Percentiles rank a stretch among this genome's conserved stretches.
Evolutionary conservation across 2,888 invertebrate species (phyloP).

Genomic region (Nebria brevicollis): DNA sequence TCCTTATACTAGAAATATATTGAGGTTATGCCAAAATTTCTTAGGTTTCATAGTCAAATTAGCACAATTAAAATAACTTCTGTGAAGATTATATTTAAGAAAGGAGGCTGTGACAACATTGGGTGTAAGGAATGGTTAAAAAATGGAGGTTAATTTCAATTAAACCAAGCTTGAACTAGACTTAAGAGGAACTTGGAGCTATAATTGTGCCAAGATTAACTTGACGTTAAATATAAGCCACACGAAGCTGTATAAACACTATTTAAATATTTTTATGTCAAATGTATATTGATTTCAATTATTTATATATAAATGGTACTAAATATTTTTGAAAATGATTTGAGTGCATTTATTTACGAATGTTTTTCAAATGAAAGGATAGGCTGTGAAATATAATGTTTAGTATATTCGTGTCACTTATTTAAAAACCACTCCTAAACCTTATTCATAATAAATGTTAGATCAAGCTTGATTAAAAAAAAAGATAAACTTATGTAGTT

Average conservation of each 20-base stretch:
- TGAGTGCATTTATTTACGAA: conserved; percentile 17
- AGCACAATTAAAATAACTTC: not conserved
- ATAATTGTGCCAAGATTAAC: not conserved
- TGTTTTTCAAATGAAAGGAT: conserved; percentile 29
- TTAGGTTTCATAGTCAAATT: not conserved
- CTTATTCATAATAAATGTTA: too few species aligned
- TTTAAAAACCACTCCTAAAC: not conserved
- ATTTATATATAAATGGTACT: not conserved
- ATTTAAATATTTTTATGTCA: not conserved
- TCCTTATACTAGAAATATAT: too few species aligned
- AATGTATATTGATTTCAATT: not conserved
- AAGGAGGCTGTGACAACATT: not conserved
- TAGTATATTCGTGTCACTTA: not conserved
- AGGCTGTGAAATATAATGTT: conserved; percentile 32
- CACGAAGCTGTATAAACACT: too few species aligned
- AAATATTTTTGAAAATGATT: conserved; percentile 29
- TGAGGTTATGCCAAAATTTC: not conserved
- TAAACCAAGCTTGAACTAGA: not conserved
- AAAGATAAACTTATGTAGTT: too few species aligned
- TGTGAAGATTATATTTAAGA: not conserved
- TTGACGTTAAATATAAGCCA: too few species aligned
- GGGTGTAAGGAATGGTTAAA: not conserved
- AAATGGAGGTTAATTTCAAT: not conserved
- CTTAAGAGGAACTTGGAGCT: not conserved
- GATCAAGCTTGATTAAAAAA: too few species aligned